These are phyloP conservation scores for Leptestheria dahalacensis DNA, from an alignment of 1,140 invertebrate species.

Conservation along the genomic window DNA sequence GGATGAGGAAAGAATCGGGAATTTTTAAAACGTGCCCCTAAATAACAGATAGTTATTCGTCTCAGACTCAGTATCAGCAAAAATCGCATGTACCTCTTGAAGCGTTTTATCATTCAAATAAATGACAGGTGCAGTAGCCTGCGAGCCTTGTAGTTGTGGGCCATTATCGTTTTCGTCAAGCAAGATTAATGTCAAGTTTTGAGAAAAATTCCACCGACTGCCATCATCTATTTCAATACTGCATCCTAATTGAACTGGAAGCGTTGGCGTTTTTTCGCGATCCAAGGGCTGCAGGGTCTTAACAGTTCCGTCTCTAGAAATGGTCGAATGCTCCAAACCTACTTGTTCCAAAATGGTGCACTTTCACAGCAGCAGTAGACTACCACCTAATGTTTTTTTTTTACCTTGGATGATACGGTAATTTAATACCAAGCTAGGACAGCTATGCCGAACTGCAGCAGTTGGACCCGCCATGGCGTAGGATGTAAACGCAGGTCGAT, in stretches of 20 bases:
- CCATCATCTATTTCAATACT: background rate
- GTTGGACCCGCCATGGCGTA: conserved; percentile 26
- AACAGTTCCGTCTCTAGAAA: too few relatives aligned
- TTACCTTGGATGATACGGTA: conserved; percentile 26
- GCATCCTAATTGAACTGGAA: background rate
- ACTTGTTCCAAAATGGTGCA: too few relatives aligned
- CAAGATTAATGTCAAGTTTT: background rate
- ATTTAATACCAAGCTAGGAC: conserved; percentile 23
- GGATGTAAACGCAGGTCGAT: conserved; percentile 28
- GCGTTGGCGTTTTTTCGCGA: too few relatives aligned
- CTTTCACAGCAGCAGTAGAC: too few relatives aligned
- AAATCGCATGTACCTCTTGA: conserved; percentile 2
- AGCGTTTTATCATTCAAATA: conserved; percentile 10
- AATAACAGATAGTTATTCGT: background rate
- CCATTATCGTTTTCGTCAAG: conserved; percentile 17
- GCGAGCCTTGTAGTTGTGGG: background rate
- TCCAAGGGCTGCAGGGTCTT: too few relatives aligned
- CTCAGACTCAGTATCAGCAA: background rate
- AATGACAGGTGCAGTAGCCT: conserved; percentile 2
- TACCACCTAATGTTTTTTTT: too few relatives aligned
- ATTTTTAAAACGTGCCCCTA: conserved; percentile 3
- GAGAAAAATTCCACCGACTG: background rate
- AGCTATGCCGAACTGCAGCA: conserved; percentile 23
- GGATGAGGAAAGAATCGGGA: conserved; percentile 6
- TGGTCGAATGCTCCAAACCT: too few relatives aligned